A percentile compares a stretch with the other conserved stretches of the same genome.
These are phyloP conservation scores for Eptatretus burgeri DNA, from an alignment of 2,113 vertebrate genomes.

Conservation along the genomic window DNA sequence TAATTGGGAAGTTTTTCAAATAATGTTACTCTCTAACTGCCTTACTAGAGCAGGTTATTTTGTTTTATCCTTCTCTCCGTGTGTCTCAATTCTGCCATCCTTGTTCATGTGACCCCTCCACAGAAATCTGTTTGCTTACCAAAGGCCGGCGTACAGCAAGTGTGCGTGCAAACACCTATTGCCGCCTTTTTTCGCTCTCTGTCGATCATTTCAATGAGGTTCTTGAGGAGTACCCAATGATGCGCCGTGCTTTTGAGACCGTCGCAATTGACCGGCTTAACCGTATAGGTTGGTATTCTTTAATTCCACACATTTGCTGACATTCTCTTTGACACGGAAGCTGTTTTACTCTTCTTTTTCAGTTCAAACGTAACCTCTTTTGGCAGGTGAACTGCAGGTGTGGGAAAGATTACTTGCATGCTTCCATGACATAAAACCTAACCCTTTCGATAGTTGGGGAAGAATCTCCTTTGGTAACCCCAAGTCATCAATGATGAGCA, in stretches of 20 bases:
- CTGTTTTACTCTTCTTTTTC: neutral
- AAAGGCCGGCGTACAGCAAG: conserved; percentile 68
- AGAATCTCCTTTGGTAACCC: no score
- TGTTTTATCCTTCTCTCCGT: no score
- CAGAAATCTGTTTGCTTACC: conserved; percentile 85
- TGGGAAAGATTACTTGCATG: neutral
- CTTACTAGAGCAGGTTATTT: no score
- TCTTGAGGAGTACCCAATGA: conserved; percentile 92
- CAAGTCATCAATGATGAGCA: no score
- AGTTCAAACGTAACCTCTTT: neutral
- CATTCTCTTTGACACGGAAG: neutral
- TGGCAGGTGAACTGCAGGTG: neutral
- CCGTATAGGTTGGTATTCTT: conserved; percentile 38
- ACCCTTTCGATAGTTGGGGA: neutral
- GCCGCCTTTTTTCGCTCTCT: conserved; percentile 65
- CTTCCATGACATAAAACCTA: neutral
- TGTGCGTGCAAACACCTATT: conserved; percentile 69
- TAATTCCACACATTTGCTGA: neutral
- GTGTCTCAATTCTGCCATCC: no score
- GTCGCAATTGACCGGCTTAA: conserved; percentile 85
- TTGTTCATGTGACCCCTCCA: neutral
- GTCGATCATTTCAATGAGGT: conserved; percentile 97
- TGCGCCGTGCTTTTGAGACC: conserved; percentile 78
- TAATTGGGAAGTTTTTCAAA: no score
- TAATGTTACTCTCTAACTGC: no score